Conservation (phyloP, 2,888 invertebrate species). For the Oxytorus armatus region DNA sequence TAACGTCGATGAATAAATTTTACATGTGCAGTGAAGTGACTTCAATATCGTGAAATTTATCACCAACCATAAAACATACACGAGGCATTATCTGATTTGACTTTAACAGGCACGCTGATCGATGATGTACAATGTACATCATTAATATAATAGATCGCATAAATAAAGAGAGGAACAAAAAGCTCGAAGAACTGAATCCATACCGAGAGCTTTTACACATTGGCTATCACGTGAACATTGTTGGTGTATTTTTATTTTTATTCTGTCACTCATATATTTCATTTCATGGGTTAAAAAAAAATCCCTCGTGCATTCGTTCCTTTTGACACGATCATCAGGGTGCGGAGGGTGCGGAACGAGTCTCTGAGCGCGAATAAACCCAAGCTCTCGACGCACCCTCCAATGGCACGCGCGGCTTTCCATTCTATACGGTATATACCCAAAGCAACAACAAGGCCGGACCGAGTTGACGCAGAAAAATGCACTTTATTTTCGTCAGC, state of each 20-base stretch:
- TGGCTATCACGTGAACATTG: neutral
- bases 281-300: slow-evolving; percentile 38
- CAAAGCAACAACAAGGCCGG: slow-evolving; percentile 24
- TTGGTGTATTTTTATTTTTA: slow-evolving; percentile 4
- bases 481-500: neutral
- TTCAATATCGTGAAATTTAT: neutral
- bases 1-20: neutral
- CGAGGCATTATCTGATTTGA: neutral
- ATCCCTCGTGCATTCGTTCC: slow-evolving; percentile 53
- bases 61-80: neutral
- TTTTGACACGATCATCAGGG: slow-evolving; percentile 45
- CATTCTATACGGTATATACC: neutral
- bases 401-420: neutral
- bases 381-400: slow-evolving; percentile 47
- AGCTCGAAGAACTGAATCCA: neutral
- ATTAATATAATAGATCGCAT: neutral
- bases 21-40: neutral
- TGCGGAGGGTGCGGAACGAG: slow-evolving; percentile 40
- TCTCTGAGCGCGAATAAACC: slow-evolving; percentile 33
- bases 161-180: neutral
- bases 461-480: slow-evolving; percentile 4
- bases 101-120: neutral
- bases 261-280: slow-evolving; percentile 19
- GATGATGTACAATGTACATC: neutral
- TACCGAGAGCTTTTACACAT: neutral